Conservation (phyloP, 1,140 invertebrate species). For the Diorhabda sublineata region DNA sequence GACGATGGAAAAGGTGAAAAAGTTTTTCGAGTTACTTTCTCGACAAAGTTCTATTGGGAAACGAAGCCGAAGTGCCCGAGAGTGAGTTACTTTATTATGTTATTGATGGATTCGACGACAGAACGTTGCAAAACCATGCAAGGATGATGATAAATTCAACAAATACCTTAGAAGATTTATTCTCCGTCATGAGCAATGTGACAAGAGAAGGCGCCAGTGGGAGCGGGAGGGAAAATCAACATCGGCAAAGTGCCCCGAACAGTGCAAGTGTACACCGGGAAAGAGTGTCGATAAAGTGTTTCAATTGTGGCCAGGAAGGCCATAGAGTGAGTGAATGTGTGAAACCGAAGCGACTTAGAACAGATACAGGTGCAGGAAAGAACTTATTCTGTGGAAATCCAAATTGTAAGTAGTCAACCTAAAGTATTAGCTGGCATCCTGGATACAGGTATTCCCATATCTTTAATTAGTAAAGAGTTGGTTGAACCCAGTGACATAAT, state of each 20-base stretch:
- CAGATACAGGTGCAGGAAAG: neutral
- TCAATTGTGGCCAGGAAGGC: conserved; percentile 14
- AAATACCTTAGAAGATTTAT: conserved; percentile 15
- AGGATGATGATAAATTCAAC: conserved; percentile 15
- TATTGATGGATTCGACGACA: conserved; percentile 37
- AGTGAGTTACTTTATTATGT: conserved; percentile 36
- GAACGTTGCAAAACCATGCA: conserved; percentile 14
- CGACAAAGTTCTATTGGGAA: conserved; percentile 36
- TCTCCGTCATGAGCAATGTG: conserved; percentile 15
- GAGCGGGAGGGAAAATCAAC: neutral
- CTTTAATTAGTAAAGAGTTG: neutral
- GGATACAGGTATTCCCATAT: neutral
- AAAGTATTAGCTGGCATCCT: neutral
- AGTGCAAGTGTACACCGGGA: neutral
- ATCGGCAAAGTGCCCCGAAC: neutral
- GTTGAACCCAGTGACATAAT: neutral
- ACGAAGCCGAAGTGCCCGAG: conserved; percentile 28
- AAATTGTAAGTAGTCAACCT: conserved; percentile 2
- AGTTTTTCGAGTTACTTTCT: conserved; percentile 34
- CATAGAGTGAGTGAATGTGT: conserved; percentile 17
- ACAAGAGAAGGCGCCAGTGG: neutral
- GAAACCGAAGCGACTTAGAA: conserved; percentile 9
- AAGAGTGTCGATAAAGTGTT: conserved; percentile 9
- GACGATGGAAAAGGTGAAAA: conserved; percentile 34
- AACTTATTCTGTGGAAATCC: neutral